A percentile compares a stretch with the other conserved stretches of the same genome.
phyloP scores from a whole-genome alignment of 2,113 vertebrate species.

The Dasyurus viverrinus region DNA sequence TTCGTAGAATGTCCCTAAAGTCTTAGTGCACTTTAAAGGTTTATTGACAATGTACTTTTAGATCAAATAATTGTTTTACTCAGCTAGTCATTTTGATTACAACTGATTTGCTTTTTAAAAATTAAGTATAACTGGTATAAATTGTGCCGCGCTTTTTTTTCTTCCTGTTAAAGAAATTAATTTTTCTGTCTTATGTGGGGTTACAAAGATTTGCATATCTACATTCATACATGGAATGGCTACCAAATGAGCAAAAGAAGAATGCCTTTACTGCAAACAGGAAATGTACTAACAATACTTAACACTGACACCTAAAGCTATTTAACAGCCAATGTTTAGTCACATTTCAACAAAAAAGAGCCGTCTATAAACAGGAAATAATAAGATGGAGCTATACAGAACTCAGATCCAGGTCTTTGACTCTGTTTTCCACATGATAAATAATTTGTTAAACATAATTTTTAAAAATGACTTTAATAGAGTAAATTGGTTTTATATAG shows the following conservation, averaged over 20 bases:
- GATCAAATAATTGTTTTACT: conserved; percentile 38
- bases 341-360: neutral
- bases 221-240: neutral
- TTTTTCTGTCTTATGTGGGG: neutral
- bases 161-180: neutral
- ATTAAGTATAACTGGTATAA: neutral
- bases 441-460: neutral
- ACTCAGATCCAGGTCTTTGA: neutral
- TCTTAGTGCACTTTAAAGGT: neutral
- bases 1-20: neutral
- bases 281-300: neutral
- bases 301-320: neutral
- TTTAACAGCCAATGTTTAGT: neutral
- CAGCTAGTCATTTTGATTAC: conserved; percentile 32
- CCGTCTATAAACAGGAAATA: neutral
- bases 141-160: neutral
- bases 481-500: neutral
- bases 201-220: neutral
- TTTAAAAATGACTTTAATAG: neutral
- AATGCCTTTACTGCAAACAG: neutral
- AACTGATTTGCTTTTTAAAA: conserved; percentile 36
- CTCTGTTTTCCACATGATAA: conserved; percentile 1
- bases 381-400: neutral
- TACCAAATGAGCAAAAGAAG: too few species aligned
- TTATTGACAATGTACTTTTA: neutral